phyloP scores from a whole-genome alignment of 2,888 invertebrate species.

The Thelaira solivaga region DNA sequence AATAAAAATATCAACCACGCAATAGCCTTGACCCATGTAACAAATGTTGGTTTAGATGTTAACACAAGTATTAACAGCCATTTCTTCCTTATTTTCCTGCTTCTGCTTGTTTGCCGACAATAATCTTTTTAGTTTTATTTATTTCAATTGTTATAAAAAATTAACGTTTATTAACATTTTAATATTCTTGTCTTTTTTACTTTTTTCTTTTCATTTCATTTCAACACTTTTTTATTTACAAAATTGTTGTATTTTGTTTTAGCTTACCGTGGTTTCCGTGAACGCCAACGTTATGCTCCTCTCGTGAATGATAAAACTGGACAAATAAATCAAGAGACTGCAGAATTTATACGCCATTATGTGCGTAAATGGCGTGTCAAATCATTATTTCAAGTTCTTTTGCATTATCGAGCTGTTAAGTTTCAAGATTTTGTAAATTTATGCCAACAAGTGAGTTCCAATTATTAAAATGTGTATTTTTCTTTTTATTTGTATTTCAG shows the following conservation, averaged over 20 bases:
- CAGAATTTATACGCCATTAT: slow-evolving; percentile 85
- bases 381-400: slow-evolving; percentile 88
- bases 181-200: slow-evolving; percentile 19
- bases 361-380: slow-evolving; percentile 89
- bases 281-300: slow-evolving; percentile 82
- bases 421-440: slow-evolving; percentile 91
- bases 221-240: not conserved
- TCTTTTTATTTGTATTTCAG: not conserved
- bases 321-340: slow-evolving; percentile 83
- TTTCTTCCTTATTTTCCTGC: too few relatives aligned
- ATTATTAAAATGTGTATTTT: not conserved
- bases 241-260: too few relatives aligned
- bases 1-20: slow-evolving; percentile 64
- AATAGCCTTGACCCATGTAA: slow-evolving; percentile 55
- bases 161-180: slow-evolving; percentile 15
- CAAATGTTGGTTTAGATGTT: slow-evolving; percentile 22
- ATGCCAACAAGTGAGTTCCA: slow-evolving; percentile 86
- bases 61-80: slow-evolving; percentile 9
- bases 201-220: slow-evolving; percentile 37
- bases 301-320: slow-evolving; percentile 81
- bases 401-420: slow-evolving; percentile 88
- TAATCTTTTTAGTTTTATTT: slow-evolving; percentile 18
- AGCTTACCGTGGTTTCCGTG: slow-evolving; percentile 86
- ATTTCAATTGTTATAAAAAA: slow-evolving; percentile 21
- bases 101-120: not conserved